Percentiles rank a stretch among this genome's conserved stretches.
Conservation (phyloP, 2,797 vertebrate genomes). For the Eulemur mongoz region DNA sequence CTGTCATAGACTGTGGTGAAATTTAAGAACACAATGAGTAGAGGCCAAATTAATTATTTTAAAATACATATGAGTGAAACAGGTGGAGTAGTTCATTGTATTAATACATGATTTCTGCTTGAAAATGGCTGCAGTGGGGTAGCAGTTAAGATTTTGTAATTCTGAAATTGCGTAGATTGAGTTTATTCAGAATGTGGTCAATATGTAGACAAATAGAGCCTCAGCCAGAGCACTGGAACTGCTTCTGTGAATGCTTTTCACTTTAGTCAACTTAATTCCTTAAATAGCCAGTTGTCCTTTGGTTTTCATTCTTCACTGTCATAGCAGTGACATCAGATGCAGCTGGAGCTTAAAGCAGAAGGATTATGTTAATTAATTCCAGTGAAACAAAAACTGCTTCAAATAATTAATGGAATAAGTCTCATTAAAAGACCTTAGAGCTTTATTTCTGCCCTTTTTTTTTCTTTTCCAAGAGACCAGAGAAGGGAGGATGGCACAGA, state of each 20-base stretch:
- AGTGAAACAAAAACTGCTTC: conserved; percentile 54
- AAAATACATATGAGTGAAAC: background rate
- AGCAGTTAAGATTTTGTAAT: background rate
- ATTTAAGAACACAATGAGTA: background rate
- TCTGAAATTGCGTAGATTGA: conserved; percentile 5
- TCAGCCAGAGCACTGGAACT: background rate
- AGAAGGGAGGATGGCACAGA: conserved; percentile 27
- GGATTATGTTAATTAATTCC: conserved; percentile 52
- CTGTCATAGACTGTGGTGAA: background rate
- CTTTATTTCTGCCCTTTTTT: background rate
- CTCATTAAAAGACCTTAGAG: conserved; percentile 52
- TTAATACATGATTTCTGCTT: background rate
- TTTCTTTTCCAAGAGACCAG: background rate
- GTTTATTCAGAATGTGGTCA: conserved; percentile 3
- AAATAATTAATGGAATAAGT: conserved; percentile 63
- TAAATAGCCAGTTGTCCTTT: conserved; percentile 35
- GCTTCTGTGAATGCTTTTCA: background rate
- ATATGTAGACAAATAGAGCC: background rate
- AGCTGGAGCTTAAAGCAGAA: conserved; percentile 57
- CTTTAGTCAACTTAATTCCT: background rate
- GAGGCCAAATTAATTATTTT: conserved; percentile 31
- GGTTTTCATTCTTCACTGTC: background rate
- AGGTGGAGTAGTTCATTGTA: background rate
- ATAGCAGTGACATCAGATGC: background rate
- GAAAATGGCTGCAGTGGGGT: background rate